A percentile compares a stretch with the other conserved stretches of the same genome.
Conservation (phyloP, 2,888 invertebrate species). For the Acrocyrtus sp. region DNA sequence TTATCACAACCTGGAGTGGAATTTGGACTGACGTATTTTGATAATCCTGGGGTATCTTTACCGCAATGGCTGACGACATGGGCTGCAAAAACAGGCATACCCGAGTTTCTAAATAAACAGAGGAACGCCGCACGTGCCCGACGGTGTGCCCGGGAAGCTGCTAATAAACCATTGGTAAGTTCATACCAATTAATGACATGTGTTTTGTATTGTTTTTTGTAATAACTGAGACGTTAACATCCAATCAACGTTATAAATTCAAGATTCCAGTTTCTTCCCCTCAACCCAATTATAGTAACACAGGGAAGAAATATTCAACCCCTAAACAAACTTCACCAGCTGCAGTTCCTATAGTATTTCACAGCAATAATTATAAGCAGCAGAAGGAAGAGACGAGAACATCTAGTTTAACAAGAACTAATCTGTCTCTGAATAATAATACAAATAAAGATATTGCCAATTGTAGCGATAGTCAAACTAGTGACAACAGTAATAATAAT, state of each 20-base stretch:
- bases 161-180: conserved; percentile 20
- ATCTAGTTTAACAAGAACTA: no score
- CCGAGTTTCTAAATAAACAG: conserved; percentile 78
- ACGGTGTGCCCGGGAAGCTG: background rate
- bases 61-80: conserved; percentile 79
- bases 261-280: conserved; percentile 28
- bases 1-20: conserved; percentile 76
- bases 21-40: conserved; percentile 87
- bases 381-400: no score
- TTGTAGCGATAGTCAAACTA: no score
- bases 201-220: background rate
- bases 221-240: background rate
- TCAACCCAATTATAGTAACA: conserved; percentile 34
- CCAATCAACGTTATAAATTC: background rate
- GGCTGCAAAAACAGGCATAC: conserved; percentile 78
- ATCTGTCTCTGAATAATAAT: no score
- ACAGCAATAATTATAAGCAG: no score
- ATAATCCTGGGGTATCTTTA: conserved; percentile 84
- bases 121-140: conserved; percentile 73
- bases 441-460: no score
- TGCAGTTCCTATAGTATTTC: no score
- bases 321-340: no score
- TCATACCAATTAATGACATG: background rate
- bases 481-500: background rate
- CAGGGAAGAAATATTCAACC: conserved; percentile 11